These are phyloP conservation scores for Casuarius casuarius DNA, from an alignment of 2,113 vertebrate genomes.

Conservation along the genomic window DNA sequence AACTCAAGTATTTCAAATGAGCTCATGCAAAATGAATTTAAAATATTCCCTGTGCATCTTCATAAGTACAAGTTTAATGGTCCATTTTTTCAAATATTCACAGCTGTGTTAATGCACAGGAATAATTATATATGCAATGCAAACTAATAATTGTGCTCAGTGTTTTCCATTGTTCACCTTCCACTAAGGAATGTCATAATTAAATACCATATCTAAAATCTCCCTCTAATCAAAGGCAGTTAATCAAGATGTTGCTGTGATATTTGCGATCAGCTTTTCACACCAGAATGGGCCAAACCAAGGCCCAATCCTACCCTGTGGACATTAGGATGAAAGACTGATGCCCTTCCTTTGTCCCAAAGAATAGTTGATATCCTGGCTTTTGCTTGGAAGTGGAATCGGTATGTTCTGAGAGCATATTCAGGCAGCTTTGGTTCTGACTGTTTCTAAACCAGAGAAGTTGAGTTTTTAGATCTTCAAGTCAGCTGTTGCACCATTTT, in stretches of 20 bases:
- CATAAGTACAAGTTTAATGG: not conserved
- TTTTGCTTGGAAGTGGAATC: not conserved
- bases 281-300: not conserved
- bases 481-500: not conserved
- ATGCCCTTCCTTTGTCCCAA: not conserved
- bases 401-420: accelerated
- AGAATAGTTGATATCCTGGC: not conserved
- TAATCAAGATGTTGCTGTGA: not conserved
- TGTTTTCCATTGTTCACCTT: not conserved
- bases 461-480: not conserved
- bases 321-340: not conserved
- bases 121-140: not conserved
- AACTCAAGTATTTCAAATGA: slow-evolving; percentile 37
- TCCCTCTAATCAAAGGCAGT: not conserved
- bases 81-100: slow-evolving; percentile 30
- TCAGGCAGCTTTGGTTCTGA: not conserved
- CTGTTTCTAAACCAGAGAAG: not conserved
- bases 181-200: not conserved
- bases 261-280: not conserved
- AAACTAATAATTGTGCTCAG: not conserved
- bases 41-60: slow-evolving; percentile 26
- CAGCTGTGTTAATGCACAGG: not conserved
- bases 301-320: not conserved
- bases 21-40: slow-evolving; percentile 26
- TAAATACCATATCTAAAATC: not conserved